A percentile compares a stretch with the other conserved stretches of the same genome.
These are phyloP conservation scores for Nixonia krombeini DNA, from an alignment of 1,140 invertebrate genomes.

Conservation along the genomic window DNA sequence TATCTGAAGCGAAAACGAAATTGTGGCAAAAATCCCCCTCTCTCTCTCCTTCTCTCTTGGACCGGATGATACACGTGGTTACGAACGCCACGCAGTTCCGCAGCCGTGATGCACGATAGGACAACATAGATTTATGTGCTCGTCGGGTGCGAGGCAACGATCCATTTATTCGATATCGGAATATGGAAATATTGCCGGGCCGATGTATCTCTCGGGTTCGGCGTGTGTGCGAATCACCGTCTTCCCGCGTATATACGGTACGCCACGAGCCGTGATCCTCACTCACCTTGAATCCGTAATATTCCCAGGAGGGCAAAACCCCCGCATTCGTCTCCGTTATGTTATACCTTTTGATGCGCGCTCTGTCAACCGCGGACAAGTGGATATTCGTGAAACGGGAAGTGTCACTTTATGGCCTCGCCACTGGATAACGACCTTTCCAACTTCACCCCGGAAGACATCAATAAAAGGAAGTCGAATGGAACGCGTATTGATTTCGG, in stretches of 20 bases:
- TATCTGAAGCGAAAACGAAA: constrained; percentile 33
- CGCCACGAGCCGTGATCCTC: constrained; percentile 42
- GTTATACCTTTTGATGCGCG: constrained; percentile 43
- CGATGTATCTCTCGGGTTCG: constrained; percentile 56
- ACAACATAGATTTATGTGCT: constrained; percentile 58
- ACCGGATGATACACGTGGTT: constrained; percentile 18
- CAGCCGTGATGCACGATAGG: constrained; percentile 60
- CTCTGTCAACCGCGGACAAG: constrained; percentile 54
- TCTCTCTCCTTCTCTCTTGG: too few relatives aligned
- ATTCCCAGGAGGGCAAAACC: constrained; percentile 52
- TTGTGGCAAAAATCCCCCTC: constrained; percentile 21
- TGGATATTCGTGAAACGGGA: constrained; percentile 31
- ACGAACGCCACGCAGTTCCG: constrained; percentile 39
- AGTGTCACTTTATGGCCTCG: constrained; percentile 59
- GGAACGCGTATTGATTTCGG: constrained; percentile 42
- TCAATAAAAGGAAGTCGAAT: constrained; percentile 49
- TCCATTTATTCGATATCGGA: constrained; percentile 68
- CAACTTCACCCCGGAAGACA: constrained; percentile 46
- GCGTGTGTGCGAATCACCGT: constrained; percentile 26
- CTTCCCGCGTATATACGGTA: constrained; percentile 38
- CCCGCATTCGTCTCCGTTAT: constrained; percentile 42
- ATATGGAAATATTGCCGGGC: constrained; percentile 66
- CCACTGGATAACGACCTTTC: constrained; percentile 38
- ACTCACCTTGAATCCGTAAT: constrained; percentile 66
- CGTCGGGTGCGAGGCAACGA: constrained; percentile 58